Evolutionary conservation across 2,797 vertebrate species (phyloP), one percentile per base, ranked within the genome.

Genomic region (Carapus acus): DNA sequence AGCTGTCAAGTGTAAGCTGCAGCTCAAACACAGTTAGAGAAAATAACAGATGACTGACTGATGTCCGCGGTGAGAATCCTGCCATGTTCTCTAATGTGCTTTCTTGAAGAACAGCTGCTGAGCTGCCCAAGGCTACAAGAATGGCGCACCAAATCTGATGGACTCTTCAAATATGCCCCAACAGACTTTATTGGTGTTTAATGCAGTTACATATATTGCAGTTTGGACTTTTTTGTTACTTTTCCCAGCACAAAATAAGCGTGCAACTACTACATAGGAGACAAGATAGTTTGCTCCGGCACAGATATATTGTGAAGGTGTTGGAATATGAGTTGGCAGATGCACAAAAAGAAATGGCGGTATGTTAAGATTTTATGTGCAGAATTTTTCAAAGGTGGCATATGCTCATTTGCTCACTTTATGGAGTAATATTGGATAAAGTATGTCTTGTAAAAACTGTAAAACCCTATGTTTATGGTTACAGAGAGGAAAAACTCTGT

Each of bases 81-180:
- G 57, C 49, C 14, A 11, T 55, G 56, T 71, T 68, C 63, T 49
- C 61, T 62, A 56, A 69, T 71, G 61, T 53, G 54, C 46, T 71
- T 65, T 55, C 34, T 57, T 64, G 49, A 67, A 69, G 8, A 51
- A 46, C 69, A 80, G 73, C 73, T 80, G 66, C 60, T 59, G 37
- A 69, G 59, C 59, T 54, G 62, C 64, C 47, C 17, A 44, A 8
- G 21, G 42, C 50, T 36, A 56, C 16, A 5, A 60, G 20, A 46
- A 47, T 48, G 38, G 54, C 53, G 43, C 56, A 44, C 27, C 17
- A 53, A 63, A 66, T 65, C 42, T 62, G 41, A 69, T 54, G 12
- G 21, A 60, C 60, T 66, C 27, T 8, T 59, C 54, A 71, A 49
- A 65, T 52, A 36, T 43, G 56, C 29, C 27, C 2, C 39, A 23